Evolutionary conservation across 2,888 invertebrate species (phyloP), one percentile per base, ranked within the genome.

Genomic region (Villa cingulata): DNA sequence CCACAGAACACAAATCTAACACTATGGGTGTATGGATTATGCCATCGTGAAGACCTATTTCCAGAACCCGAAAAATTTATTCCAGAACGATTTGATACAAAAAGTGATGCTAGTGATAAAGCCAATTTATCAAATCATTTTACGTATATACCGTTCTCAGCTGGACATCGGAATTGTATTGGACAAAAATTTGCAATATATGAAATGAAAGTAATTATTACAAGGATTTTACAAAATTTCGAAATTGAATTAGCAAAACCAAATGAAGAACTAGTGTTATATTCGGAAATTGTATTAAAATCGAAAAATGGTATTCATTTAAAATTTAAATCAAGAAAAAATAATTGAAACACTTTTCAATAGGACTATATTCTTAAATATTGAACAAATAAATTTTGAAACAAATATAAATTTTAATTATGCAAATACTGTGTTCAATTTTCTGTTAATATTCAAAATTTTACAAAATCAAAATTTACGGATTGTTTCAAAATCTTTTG

Each of bases 131-230:
- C n/a, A n/a, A 51, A 53, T 48, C 49, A 54, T 18, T 57, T 50
- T 40, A 36, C 51, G 3, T 53, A 50, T 45, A 51, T 56, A 37
- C 57, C 57, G 12, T 57, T 57, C 45, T 50, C 50, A 37, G 57
- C 55, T 16, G 57, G 57, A 4, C 53, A 53, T 15, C 43, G 57
- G 42, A 55, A 55, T 49, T 54, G 55, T 45, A 53, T 55, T 45
- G 54, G 56, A 12, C 57, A 57, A 46, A 54, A 54, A 45, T 57
- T 55, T 50, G 57, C 57, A 2, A 43, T 55, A 34, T 32, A 53
- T 2, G 57, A 55, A 48, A 54, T 54, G 44, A 57, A 57, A 50
- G 46, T 44, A 10, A 41, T 46, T 15, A 20, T 54, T n/a, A 41
- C 45, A 3, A 54, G 54, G 45, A 38, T 53, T 16, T 19, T 57